Evolutionary conservation across 2,797 vertebrate genomes (phyloP).

Genomic region (Gobio occitaniae): DNA sequence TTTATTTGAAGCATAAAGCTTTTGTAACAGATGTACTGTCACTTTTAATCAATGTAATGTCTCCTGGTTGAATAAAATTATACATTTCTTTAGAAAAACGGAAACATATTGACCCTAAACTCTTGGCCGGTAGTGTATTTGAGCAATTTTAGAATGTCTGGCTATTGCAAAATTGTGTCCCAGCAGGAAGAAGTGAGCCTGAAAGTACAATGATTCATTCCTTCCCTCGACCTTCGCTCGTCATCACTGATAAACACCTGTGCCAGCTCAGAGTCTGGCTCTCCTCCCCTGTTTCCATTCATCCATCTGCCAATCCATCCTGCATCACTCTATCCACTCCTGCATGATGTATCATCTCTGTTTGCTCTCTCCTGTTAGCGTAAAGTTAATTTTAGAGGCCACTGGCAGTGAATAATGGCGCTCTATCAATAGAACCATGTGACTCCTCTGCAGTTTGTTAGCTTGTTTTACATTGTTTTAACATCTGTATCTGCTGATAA

Average conservation of each 20-base stretch:
- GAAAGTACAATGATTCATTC: conserved; percentile 44
- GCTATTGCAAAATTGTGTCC: conserved; percentile 10
- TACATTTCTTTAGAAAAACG: neutral
- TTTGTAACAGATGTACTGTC: neutral
- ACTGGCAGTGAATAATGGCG: conserved; percentile 42
- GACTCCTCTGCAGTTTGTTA: neutral
- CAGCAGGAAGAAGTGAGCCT: conserved; percentile 28
- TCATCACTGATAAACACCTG: conserved; percentile 56
- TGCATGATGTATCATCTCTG: conserved; percentile 47
- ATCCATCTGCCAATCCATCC: conserved; percentile 51
- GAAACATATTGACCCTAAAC: neutral
- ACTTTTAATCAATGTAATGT: neutral
- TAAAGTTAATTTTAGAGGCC: conserved; percentile 47
- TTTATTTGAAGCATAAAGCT: neutral
- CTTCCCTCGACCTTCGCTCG: conserved; percentile 40
- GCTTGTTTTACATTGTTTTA: conserved; percentile 29
- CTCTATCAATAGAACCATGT: conserved; percentile 23
- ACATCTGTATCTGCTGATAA: conserved; percentile 26
- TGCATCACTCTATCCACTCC: conserved; percentile 45
- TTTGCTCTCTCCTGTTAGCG: conserved; percentile 46
- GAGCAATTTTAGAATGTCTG: neutral
- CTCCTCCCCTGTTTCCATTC: conserved; percentile 39
- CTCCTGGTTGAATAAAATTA: neutral
- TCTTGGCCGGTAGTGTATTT: neutral
- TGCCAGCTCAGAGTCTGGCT: conserved; percentile 51